Evolutionary conservation across 2,113 vertebrate species (phyloP), one percentile per base, ranked within the genome.

Genomic region (Diglossa brunneiventris): DNA sequence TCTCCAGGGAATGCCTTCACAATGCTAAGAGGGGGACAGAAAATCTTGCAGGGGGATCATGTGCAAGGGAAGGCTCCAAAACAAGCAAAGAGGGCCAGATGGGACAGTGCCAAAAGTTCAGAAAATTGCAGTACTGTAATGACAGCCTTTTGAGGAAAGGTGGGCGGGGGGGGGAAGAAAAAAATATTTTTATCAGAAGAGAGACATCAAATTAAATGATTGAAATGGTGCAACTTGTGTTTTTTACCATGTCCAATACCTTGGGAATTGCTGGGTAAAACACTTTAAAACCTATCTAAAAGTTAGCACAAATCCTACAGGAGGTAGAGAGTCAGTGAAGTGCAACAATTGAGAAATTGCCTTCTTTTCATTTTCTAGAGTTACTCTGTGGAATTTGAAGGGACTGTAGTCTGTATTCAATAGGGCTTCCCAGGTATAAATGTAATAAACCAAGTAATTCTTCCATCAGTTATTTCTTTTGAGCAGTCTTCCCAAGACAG

Each of bases 401-500:
- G 55, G 0, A 44, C 33, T 56, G 13, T 18, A 91, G 26, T 52
- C 17, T 12, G 16, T 69, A 52, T 92, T 79, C 37, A 74, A 0
- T 17, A 75, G 46, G 24, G 10, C 42, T 95, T 55, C 39, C 30
- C 50, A 61, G 61, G 35, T 81, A 47, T 42, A 82, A 91, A 30
- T 80, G 33, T 80, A 86, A 79, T 69, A 94, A 97, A 70, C 17
- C 10, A 44, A 76, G 68, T 62, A 18, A 62, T 79, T 83, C 44
- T 90, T 86, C 63, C 39, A 26, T 55, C 41, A 84, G 31, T 84
- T 72, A n/a, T 41, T 81, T 67, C 53, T 85, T 92, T 75, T 77
- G 67, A 95, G 30, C 15, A 26, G 6, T 67, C n/a, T 84, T 94
- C 87, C 89, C 72, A 86, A 83, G 92, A 82, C 31, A 92, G 62